Base-by-base conservation (phyloP, 2,797 vertebrate species). In the Loriculus beryllinus region DNA sequence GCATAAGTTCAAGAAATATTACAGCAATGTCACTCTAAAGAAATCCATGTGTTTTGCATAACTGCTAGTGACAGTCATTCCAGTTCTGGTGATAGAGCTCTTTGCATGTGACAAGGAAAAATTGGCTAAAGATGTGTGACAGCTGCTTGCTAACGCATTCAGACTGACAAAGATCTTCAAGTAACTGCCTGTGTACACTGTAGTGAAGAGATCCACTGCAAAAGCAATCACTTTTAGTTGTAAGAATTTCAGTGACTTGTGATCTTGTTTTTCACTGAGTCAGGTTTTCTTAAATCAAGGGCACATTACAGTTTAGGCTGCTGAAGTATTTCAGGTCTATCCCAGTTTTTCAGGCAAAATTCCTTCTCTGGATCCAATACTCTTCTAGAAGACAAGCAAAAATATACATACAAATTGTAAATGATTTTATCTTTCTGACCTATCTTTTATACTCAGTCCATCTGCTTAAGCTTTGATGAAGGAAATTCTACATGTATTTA, bases 121-220 rank as follows among this genome's bases (percentile, higher is more conserved):
- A 93, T 42, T 95, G 79, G 63, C 89, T 90, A 78, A 95, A 93
- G 75, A 76, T 94, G 17, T 69, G 35, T 96, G 86, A 92, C 80
- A 94, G 90, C 76, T 93, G 84, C 86, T 91, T 76, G 54, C 2
- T 3, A 93, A 74, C 33, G 75, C 78, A 90, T 59, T 95, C 62
- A 92, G 15, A 89, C 26, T 84, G 82, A 88, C n/a, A 95, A 54
- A 91, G 37, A 79, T 79, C 87, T 80, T 70, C 71, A 80, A 86
- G 63, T 49, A 88, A 67, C 40, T 49, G 64, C 64, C 56, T 77
- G 68, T 3, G 4, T 62, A 14, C 45, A 47, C 14, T 59, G 21
- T 3, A 7, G 48, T 86, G 83, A 90, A 92, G 39, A 75, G 70
- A 76, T 57, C 86, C 60, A 56, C 69, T 82, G 57, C 7, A 25